Conservation (phyloP, 2,113 vertebrate species). For the Ophiodon elongatus region DNA sequence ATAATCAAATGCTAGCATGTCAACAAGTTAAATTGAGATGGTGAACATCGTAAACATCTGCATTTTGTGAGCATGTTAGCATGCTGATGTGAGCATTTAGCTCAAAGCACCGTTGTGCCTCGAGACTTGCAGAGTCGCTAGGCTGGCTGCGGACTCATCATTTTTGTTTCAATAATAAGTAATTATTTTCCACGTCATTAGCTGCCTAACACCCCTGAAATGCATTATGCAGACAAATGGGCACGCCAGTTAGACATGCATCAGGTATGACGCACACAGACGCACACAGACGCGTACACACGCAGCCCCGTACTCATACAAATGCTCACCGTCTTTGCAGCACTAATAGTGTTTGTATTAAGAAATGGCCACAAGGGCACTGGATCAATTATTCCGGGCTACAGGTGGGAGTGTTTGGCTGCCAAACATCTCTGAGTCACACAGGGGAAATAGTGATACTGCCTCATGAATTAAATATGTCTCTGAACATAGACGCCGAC, state of each 20-base stretch:
- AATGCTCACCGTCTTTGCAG: slow-evolving; percentile 23
- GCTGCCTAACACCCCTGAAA: background rate
- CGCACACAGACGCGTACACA: background rate
- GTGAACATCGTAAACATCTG: background rate
- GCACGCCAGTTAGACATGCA: background rate
- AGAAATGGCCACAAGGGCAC: slow-evolving; percentile 50
- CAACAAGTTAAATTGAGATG: background rate
- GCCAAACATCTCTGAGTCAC: slow-evolving; percentile 68
- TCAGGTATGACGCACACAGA: background rate
- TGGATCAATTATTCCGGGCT: slow-evolving; percentile 71
- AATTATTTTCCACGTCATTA: background rate
- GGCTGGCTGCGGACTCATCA: background rate
- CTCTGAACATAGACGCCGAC: slow-evolving; percentile 19
- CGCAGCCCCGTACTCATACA: background rate
- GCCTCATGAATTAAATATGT: slow-evolving; percentile 77
- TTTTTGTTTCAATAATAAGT: background rate
- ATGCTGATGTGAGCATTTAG: background rate
- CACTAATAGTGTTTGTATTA: slow-evolving; percentile 53
- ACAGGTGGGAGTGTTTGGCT: slow-evolving; percentile 74
- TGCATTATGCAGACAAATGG: background rate
- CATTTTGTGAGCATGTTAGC: background rate
- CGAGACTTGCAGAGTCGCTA: background rate
- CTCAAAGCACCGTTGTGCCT: background rate
- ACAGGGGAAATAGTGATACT: slow-evolving; percentile 60
- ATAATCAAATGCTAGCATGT: background rate